These are phyloP conservation scores for Meloidogyne hapla DNA, from an alignment of 1,140 invertebrate genomes.

Conservation along the genomic window DNA sequence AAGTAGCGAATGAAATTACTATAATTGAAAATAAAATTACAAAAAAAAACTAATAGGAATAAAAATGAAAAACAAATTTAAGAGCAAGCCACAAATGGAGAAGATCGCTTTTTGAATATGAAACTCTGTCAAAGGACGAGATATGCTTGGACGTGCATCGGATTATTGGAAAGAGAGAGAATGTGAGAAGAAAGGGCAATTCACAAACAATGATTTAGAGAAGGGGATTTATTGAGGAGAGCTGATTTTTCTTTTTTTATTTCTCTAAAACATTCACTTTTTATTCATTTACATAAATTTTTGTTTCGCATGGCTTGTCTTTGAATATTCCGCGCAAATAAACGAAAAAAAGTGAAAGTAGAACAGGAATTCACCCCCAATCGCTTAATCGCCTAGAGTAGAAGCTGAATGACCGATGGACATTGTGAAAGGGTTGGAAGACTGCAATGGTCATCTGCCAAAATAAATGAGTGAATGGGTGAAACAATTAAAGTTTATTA, in stretches of 20 bases:
- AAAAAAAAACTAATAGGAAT: not conserved
- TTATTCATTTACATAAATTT: not conserved
- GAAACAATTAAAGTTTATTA: too few species aligned
- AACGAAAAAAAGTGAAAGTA: not conserved
- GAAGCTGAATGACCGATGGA: too few species aligned
- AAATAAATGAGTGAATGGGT: too few species aligned
- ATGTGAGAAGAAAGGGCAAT: conserved; percentile 1
- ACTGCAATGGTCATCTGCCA: too few species aligned
- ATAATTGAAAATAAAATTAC: too few species aligned
- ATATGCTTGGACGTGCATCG: not conserved
- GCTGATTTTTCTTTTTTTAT: not conserved
- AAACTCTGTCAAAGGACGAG: not conserved
- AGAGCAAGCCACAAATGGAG: not conserved
- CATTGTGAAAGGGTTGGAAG: too few species aligned
- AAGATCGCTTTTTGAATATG: not conserved
- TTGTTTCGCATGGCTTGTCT: not conserved
- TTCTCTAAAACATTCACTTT: not conserved
- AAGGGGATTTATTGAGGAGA: not conserved
- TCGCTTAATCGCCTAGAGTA: not conserved
- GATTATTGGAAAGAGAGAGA: not conserved
- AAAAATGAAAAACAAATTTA: not conserved
- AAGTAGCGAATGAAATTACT: too few species aligned
- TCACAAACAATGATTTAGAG: not conserved
- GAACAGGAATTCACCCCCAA: not conserved
- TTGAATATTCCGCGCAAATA: not conserved